Evolutionary conservation across 2,797 vertebrate genomes (phyloP).

Genomic region (Lindbergichthys nudifrons): DNA sequence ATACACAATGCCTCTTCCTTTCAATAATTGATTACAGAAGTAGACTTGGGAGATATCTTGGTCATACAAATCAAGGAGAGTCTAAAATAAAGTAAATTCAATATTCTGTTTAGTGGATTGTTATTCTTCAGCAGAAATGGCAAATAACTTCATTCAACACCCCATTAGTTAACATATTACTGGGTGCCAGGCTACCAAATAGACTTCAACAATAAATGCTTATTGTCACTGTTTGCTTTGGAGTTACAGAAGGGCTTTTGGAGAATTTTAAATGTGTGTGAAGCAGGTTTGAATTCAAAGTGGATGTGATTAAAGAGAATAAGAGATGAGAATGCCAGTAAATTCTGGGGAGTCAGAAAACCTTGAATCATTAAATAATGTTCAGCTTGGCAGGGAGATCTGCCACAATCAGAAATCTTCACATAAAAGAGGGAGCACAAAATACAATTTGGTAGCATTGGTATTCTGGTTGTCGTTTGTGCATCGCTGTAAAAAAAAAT

Average conservation of each 20-base stretch:
- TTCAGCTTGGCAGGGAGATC: slow-evolving; percentile 56
- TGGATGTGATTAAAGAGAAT: slow-evolving; percentile 78
- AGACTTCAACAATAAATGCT: slow-evolving; percentile 60
- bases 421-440: slow-evolving; percentile 40
- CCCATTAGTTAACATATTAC: slow-evolving; percentile 63
- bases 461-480: slow-evolving; percentile 63
- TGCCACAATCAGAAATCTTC: slow-evolving; percentile 58
- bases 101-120: slow-evolving; percentile 47
- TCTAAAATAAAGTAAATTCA: slow-evolving; percentile 43
- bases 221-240: slow-evolving; percentile 69
- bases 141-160: slow-evolving; percentile 63
- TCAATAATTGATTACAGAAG: slow-evolving; percentile 46
- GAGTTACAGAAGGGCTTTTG: slow-evolving; percentile 45
- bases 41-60: slow-evolving; percentile 30
- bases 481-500: slow-evolving; percentile 37
- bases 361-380: slow-evolving; percentile 78
- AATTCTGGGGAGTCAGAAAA: slow-evolving; percentile 73
- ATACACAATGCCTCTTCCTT: slow-evolving; percentile 35
- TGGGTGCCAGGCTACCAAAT: slow-evolving; percentile 53
- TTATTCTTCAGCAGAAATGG: slow-evolving; percentile 52
- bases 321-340: slow-evolving; percentile 67
- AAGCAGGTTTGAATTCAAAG: slow-evolving; percentile 69
- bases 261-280: slow-evolving; percentile 62
- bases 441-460: slow-evolving; percentile 42
- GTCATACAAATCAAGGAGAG: slow-evolving; percentile 42